A percentile compares a stretch with the other conserved stretches of the same genome.
Conservation (phyloP, 2,888 invertebrate genomes). For the Lasioglossum calceatum region DNA sequence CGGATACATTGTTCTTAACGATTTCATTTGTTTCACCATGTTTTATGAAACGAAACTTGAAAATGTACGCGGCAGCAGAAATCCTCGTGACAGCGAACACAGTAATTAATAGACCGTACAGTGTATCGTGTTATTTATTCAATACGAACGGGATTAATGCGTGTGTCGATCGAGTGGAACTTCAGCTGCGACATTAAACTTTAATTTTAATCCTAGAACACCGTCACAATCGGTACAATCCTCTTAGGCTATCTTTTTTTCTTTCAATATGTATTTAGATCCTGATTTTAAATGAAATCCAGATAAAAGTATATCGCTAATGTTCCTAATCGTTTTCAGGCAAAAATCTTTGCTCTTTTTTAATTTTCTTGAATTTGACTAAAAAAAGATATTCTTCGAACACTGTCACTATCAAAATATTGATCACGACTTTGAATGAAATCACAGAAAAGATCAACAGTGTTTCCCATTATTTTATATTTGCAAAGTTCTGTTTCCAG, state of each 20-base stretch:
- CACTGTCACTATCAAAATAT: background rate
- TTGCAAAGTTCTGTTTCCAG: background rate
- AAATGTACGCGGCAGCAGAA: background rate
- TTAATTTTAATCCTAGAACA: background rate
- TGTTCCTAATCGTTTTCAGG: background rate
- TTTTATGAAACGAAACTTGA: background rate
- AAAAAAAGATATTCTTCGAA: background rate
- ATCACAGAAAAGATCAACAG: background rate
- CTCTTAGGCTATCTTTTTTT: background rate
- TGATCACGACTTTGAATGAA: background rate
- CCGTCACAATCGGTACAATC: background rate
- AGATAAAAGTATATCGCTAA: background rate
- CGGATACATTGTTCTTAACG: slow-evolving; percentile 22
- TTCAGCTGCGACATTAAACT: background rate
- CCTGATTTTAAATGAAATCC: background rate
- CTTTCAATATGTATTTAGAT: background rate
- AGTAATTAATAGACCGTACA: slow-evolving; percentile 19
- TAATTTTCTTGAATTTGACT: no score
- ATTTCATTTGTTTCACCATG: background rate
- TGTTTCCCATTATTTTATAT: background rate
- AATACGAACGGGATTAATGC: background rate
- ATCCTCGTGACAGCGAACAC: background rate
- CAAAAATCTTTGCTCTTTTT: background rate
- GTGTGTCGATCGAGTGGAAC: background rate
- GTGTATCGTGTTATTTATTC: slow-evolving; percentile 7